Evolutionary conservation across 2,888 invertebrate genomes (phyloP).

Genomic region (Leucozona laternaria): DNA sequence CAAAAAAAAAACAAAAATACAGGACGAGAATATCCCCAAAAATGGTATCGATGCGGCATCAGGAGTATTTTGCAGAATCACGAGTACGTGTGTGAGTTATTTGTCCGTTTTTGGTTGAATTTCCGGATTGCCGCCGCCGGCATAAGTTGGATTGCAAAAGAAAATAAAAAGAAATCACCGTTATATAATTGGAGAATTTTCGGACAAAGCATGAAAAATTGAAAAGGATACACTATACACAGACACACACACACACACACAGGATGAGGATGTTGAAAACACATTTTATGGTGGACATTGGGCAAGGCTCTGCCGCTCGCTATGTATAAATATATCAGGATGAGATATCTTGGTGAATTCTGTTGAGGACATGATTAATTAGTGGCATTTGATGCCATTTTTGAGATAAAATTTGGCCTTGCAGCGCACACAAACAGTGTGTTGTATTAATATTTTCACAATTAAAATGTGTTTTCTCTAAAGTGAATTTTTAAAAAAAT

Average conservation of each 20-base stretch:
- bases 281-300: conserved; percentile 8
- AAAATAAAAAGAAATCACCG: conserved; percentile 14
- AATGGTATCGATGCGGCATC: conserved; percentile 9
- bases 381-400: conserved; percentile 31
- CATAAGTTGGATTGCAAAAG: background rate
- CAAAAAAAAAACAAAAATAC: background rate
- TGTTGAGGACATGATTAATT: conserved; percentile 51
- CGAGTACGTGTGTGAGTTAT: conserved; percentile 47
- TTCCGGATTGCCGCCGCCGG: conserved; percentile 29
- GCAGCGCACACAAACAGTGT: background rate
- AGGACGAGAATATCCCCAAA: background rate
- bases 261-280: conserved; percentile 6
- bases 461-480: background rate
- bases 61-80: conserved; percentile 24
- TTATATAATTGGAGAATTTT: conserved; percentile 56
- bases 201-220: conserved; percentile 54
- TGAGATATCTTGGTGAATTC: conserved; percentile 24
- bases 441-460: background rate
- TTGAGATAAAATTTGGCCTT: conserved; percentile 21
- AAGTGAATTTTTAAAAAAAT: background rate
- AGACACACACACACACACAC: background rate
- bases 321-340: background rate
- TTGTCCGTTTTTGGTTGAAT: conserved; percentile 49
- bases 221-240: conserved; percentile 43
- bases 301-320: background rate